phyloP scores from a whole-genome alignment of 2,113 vertebrate species.

The Phasianus colchicus region DNA sequence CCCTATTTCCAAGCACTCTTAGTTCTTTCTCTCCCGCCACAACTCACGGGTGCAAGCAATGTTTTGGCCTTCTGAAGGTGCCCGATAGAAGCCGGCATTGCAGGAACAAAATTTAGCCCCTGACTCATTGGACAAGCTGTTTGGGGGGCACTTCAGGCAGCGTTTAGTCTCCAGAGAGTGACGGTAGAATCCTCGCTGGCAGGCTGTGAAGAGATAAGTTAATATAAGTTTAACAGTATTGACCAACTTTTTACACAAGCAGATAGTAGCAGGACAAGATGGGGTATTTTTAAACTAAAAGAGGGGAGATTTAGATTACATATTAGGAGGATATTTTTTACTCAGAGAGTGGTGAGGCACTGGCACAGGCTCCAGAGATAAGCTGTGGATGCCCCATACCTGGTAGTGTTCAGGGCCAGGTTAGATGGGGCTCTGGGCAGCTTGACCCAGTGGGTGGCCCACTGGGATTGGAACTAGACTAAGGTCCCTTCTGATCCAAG shows the following conservation, averaged over 20 bases:
- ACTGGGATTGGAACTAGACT: not conserved
- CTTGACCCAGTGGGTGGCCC: not conserved
- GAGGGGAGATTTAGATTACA: not conserved
- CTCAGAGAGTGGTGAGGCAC: not conserved
- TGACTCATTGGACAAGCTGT: conserved; percentile 64
- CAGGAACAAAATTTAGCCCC: conserved; percentile 74
- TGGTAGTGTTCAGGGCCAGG: not conserved
- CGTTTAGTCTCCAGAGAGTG: conserved; percentile 15
- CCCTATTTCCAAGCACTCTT: not conserved
- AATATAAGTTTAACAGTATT: not conserved
- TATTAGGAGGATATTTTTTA: not conserved
- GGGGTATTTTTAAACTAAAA: not conserved
- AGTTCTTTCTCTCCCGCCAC: not conserved
- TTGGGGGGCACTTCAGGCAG: conserved; percentile 78
- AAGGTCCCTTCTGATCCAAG: not conserved
- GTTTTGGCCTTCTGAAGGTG: conserved; percentile 67
- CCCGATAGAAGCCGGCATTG: conserved; percentile 72
- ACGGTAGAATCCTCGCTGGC: conserved; percentile 76
- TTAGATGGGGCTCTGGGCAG: not conserved
- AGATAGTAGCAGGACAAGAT: not conserved
- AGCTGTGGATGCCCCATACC: not conserved
- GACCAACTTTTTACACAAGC: not conserved
- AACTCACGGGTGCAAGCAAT: conserved; percentile 80
- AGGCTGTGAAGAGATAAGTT: conserved; percentile 66
- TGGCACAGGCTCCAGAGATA: not conserved